Base-by-base conservation (phyloP, 2,797 vertebrate genomes). In the Decapterus maruadsi region DNA sequence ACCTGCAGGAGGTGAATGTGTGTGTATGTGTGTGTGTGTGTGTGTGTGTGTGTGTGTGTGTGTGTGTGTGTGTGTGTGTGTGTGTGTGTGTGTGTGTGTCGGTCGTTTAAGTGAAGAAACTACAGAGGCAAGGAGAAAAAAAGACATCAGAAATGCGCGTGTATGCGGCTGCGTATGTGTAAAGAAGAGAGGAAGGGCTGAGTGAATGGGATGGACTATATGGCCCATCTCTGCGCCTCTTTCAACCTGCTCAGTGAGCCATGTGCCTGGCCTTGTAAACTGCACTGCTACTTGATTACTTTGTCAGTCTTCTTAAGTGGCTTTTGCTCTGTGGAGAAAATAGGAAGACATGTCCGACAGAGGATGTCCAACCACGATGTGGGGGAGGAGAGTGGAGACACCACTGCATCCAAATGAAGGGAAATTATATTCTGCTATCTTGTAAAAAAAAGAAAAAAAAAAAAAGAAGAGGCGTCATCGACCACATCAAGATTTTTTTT, bases 231-330 rank as follows among this genome's bases (percentile, higher is more conserved):
- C 82, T 79, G 85, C 83, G 83, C 88, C 81, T 90, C 91, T 90
- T 90, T 92, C 91, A 89, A 80, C 85, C 90, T 93, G 93, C 87
- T 92, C 93, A 90, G 57, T 92, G 88, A 93, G 92, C 92, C 92
- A 84, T 94, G 89, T 83, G 89, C 80, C 60, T 43, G 67, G 88
- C 87, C 90, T 92, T 93, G 93, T 94, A 94, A 92, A 93, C 90
- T 71, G 77, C 80, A 84, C 70, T 54, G 79, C 89, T 87, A 80
- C 92, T 93, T 95, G 92, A 95, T 94, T 93, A 94, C 93, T 92
- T 94, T 94, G 93, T 93, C 94, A 93, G 89, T 95, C 89, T 93
- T 87, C 88, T 91, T 88, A 93, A 94, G 90, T 92, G 86, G 78
- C 80, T 92, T 90, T 90, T 92, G 81, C 89, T 80, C 82, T 54